phyloP scores from a whole-genome alignment of 2,113 vertebrate genomes.

The Leptocoma aspasia region DNA sequence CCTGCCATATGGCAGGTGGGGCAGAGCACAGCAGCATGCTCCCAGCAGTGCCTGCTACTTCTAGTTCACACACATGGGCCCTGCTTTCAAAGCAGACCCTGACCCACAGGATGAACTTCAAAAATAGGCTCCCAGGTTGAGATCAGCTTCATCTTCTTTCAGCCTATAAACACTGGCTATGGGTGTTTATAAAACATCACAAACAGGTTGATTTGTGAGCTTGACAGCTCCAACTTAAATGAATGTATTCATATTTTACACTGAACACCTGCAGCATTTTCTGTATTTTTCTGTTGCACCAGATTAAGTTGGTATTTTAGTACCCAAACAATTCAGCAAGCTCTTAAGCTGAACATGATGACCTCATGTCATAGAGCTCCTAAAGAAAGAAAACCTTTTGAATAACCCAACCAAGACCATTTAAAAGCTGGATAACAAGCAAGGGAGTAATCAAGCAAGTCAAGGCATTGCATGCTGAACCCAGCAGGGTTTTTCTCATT shows the following conservation, averaged over 20 bases:
- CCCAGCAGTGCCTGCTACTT: neutral
- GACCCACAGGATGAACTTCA: neutral
- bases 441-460: neutral
- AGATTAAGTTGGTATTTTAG: neutral
- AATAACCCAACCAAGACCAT: neutral
- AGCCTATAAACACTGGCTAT: neutral
- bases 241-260: neutral
- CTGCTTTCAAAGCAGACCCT: neutral
- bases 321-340: neutral
- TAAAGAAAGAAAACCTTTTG: neutral
- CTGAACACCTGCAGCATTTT: neutral
- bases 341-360: neutral
- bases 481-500: slow-evolving; percentile 21
- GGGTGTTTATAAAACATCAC: neutral
- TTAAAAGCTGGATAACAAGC: slow-evolving; percentile 39
- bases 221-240: neutral
- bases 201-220: neutral
- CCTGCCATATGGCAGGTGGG: slow-evolving; percentile 30
- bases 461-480: neutral
- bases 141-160: neutral
- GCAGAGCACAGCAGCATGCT: neutral
- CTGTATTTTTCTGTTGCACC: neutral
- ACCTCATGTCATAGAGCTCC: neutral
- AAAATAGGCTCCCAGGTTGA: neutral
- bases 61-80: neutral